Evolutionary conservation across 92 coral and sea anemone species (phyloP), one percentile per base, ranked within the genome.

Genomic region (Porites lobata): DNA sequence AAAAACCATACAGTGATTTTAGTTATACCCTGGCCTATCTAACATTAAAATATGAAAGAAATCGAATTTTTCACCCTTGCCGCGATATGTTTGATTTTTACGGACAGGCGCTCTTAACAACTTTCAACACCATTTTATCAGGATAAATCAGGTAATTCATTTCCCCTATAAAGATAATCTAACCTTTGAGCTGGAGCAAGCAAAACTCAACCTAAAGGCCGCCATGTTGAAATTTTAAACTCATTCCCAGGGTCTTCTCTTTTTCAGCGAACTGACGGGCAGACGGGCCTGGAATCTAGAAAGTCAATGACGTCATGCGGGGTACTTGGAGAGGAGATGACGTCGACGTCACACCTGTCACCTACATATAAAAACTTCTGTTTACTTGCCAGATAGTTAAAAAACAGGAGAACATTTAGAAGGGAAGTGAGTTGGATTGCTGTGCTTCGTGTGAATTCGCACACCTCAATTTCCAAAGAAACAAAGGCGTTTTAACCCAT

Each of bases 211-310:
- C 26, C 65, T 73, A 15, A 21, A 1, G 65, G 87, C 94, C 88
- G 94, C 94, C 94, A 91, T 91, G 66, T 91, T 86, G 76, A 22
- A 47, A 61, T 65, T 9, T 54, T 13, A 54, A 54, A 10, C 4
- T 56, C 61, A 14, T 56, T 56, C 61, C 61, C 61, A 56, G 61
- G 61, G 61, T 10, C 61, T 56, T 2, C 9, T 56, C 14, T 56
- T 56, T 56, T 56, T 56, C 59, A 56, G 59, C 12, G 15, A 56
- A 56, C 59, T 10, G 4, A 26, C 29, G 2, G 29, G 47, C 47
- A 0, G 47, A 38, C 0, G 51, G 53, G 38, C 65, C 75, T 21
- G 38, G 67, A 38, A 22, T 54, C 4, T 71, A 69, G 71, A 69
- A 75, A 64, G 24, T 14, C 1, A 56, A 79, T 72, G 71, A 74